Percentiles rank a stretch among this genome's conserved stretches.
Conservation (phyloP, 1,140 invertebrate genomes). For the Trichomalopsis sarcophagae region DNA sequence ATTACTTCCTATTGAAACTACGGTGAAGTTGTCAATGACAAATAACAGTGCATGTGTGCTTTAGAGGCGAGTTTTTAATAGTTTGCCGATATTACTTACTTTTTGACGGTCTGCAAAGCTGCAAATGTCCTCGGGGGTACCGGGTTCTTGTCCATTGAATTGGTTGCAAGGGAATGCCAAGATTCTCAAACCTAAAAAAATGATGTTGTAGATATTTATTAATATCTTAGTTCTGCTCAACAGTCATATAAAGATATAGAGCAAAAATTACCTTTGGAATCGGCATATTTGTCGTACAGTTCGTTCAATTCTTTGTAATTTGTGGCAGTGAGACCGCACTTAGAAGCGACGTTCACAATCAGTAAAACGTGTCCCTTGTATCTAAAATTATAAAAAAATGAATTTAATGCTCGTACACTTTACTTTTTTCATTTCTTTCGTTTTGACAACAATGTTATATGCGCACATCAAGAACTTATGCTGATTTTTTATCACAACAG, state of each 20-base stretch:
- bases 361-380: conserved; percentile 85
- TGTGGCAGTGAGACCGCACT: conserved; percentile 88
- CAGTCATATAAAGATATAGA: not conserved
- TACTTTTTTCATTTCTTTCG: not conserved
- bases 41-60: not conserved
- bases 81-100: conserved; percentile 71
- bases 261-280: conserved; percentile 73
- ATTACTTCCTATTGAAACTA: not conserved
- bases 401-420: not conserved
- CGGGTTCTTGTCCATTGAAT: conserved; percentile 89
- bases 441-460: not conserved
- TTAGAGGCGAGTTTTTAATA: no score
- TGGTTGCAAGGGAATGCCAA: conserved; percentile 98
- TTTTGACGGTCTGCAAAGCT: conserved; percentile 83
- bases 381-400: conserved; percentile 55
- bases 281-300: conserved; percentile 84
- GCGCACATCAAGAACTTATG: not conserved
- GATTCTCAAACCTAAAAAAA: conserved; percentile 79
- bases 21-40: not conserved
- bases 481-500: not conserved
- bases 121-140: conserved; percentile 83
- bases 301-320: conserved; percentile 88
- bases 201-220: not conserved
- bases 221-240: not conserved
- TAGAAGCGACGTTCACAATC: conserved; percentile 92